Conservation (phyloP, 2,113 vertebrate genomes). For the Pyxicephalus adspersus region DNA sequence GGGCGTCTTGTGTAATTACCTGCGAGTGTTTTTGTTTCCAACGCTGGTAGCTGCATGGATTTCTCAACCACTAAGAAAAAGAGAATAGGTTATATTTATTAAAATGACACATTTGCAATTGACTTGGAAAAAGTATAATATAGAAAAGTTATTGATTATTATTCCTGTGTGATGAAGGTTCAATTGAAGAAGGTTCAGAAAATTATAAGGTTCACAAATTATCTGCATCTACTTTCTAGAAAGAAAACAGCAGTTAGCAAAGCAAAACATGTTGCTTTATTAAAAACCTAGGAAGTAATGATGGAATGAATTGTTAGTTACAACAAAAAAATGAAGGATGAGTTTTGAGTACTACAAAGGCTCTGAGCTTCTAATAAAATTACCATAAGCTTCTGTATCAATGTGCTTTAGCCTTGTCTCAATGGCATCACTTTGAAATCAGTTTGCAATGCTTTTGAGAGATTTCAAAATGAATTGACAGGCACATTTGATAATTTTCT, state of each 20-base stretch:
- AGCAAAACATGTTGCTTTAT: background rate
- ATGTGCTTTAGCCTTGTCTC: too few species aligned
- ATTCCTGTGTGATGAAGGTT: background rate
- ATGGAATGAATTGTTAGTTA: slow-evolving; percentile 6
- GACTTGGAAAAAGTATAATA: background rate
- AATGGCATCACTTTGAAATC: too few species aligned
- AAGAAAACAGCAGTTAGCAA: background rate
- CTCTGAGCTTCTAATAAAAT: too few species aligned
- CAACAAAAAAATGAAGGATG: background rate
- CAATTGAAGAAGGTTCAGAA: background rate
- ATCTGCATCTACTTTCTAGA: background rate
- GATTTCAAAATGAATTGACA: too few species aligned
- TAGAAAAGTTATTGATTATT: background rate
- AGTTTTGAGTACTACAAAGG: background rate
- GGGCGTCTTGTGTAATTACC: slow-evolving; percentile 57
- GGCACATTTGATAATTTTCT: too few species aligned
- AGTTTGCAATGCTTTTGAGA: too few species aligned
- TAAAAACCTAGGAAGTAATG: background rate
- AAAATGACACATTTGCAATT: background rate
- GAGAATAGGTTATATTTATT: slow-evolving; percentile 50
- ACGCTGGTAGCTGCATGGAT: slow-evolving; percentile 60
- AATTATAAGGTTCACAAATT: background rate
- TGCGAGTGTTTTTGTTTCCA: slow-evolving; percentile 59
- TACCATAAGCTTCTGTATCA: too few species aligned
- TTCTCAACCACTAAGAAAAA: slow-evolving; percentile 64